Evolutionary conservation across 2,888 invertebrate genomes (phyloP).

Genomic region (Hedychridium roseum): DNA sequence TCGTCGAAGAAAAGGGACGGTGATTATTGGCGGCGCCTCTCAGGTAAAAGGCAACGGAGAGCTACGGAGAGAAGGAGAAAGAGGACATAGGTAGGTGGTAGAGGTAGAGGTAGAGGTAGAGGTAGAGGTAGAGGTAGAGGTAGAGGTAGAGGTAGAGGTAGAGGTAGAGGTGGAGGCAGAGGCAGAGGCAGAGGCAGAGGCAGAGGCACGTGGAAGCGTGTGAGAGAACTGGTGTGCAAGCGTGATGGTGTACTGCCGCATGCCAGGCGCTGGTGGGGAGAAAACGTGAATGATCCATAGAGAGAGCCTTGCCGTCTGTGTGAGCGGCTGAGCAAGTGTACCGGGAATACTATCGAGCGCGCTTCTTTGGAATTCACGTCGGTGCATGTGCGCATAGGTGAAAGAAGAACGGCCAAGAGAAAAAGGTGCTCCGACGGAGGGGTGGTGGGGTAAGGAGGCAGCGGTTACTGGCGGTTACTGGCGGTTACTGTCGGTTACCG

Average conservation of each 20-base stretch:
- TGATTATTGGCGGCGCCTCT: no score
- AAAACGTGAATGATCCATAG: constrained; percentile 61
- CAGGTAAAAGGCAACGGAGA: no score
- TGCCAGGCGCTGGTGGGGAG: constrained; percentile 47
- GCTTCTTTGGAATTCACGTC: constrained; percentile 1
- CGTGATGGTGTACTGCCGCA: constrained; percentile 24
- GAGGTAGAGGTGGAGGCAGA: neutral
- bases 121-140: no score
- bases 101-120: no score
- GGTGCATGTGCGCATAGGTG: neutral
- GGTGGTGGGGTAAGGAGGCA: constrained; percentile 18
- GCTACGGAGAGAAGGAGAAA: no score
- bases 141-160: neutral
- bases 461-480: constrained; percentile 5
- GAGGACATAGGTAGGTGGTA: no score
- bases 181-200: neutral
- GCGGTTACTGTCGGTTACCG: no score
- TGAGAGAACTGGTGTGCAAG: neutral
- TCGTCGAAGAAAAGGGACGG: no score
- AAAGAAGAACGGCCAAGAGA: constrained; percentile 17
- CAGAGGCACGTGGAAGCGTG: neutral
- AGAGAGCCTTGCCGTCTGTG: constrained; percentile 17
- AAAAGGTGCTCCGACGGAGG: constrained; percentile 18
- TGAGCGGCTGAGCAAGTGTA: constrained; percentile 4
- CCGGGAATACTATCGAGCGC: constrained; percentile 8